A percentile compares a stretch with the other conserved stretches of the same genome.
Conservation (phyloP, 2,113 vertebrate species). For the Lates calcarifer region DNA sequence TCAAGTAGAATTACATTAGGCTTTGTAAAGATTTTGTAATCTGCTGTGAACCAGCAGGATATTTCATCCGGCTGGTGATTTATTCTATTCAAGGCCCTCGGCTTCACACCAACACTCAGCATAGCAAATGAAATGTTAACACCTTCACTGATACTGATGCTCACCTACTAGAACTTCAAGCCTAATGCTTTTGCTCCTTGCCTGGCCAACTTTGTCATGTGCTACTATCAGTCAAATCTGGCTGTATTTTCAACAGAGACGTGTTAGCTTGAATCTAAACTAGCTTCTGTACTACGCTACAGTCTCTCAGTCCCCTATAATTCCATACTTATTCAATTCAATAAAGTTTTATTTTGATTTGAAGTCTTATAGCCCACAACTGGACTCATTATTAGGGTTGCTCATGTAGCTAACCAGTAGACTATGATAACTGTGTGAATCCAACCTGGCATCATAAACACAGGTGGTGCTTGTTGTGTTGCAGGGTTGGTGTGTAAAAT, state of each 20-base stretch:
- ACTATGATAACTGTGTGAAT: conserved; percentile 22
- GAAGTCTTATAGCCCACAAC: neutral
- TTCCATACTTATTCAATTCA: neutral
- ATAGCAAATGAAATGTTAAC: conserved; percentile 66
- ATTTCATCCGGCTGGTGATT: conserved; percentile 39
- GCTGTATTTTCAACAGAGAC: conserved; percentile 45
- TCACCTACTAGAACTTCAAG: conserved; percentile 59
- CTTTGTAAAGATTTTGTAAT: conserved; percentile 29
- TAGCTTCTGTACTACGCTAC: neutral
- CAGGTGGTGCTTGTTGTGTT: conserved; percentile 76
- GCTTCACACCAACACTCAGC: conserved; percentile 44
- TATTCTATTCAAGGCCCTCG: conserved; percentile 40
- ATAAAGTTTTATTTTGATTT: neutral
- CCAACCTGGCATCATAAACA: conserved; percentile 18
- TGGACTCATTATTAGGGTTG: neutral
- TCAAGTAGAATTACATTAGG: neutral
- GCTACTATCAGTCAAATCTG: conserved; percentile 58
- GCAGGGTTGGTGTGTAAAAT: conserved; percentile 89
- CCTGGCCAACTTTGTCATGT: conserved; percentile 70
- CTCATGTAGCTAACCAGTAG: neutral
- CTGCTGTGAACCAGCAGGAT: conserved; percentile 24
- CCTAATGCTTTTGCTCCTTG: conserved; percentile 57
- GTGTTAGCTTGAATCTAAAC: conserved; percentile 46
- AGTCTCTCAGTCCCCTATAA: neutral
- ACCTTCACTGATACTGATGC: conserved; percentile 51